Base-by-base conservation (phyloP, 2,113 vertebrate species). In the Osmerus eperlanus region DNA sequence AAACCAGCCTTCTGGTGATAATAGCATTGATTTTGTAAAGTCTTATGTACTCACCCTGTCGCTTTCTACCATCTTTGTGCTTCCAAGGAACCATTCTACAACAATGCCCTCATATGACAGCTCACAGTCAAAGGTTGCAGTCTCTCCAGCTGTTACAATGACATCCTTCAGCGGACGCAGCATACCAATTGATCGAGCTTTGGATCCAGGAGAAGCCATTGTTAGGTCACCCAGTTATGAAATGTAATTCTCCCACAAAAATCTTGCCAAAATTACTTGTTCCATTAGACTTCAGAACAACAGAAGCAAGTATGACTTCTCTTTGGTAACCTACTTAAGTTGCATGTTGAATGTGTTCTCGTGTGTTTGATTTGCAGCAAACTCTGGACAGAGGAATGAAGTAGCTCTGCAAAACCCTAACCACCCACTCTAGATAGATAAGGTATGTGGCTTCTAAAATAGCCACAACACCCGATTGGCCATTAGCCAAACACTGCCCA, bases 41-140 rank as follows among this genome's bases (percentile, higher is more conserved):
- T 51, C 8, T 21, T 2, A n/a, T 53, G 16, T 54, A 86, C 89
- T 91, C 92, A 99, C 97, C 93, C 94, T 92, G 6, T 99, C 96
- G 29, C 93, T 92, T 76, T 94, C 90, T 75, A 97, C 96, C 87
- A 99, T 86, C 84, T 94, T 96, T 78, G 91, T 87, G 70, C 92
- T 93, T 71, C 94, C 92, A 78, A 99, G 86, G 83, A 95, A 95
- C 97, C 97, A 99, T 23, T 96, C 94, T 71, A 98, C 96, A 0
- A 70, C 88, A 65, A 99, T 98, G 73, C 94, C 96, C 63, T 99
- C 97, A 4, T 97, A 99, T 2, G 97, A 98, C 29, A 99, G 94
- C 85, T 99, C 96, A 0, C 97, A 99, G 21, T 98, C 95, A 0
- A 99, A 99, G 65, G 95, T 96, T 68, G 96, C 97, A 0, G 95